These are phyloP conservation scores for Fulica atra DNA, from an alignment of 2,113 vertebrate species.

Conservation along the genomic window DNA sequence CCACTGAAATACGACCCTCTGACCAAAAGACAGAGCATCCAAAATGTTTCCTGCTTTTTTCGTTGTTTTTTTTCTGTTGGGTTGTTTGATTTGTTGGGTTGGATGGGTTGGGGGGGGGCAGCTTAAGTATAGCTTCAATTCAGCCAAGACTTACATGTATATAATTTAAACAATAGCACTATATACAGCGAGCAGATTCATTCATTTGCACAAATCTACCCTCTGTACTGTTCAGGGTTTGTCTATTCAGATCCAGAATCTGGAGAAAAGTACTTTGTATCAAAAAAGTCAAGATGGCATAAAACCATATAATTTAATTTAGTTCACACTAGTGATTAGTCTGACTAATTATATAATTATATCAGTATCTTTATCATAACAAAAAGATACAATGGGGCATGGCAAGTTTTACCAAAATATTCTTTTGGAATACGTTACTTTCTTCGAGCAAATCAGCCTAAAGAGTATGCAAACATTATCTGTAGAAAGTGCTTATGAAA, in stretches of 20 bases:
- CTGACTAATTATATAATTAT: not conserved
- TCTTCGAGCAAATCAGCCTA: not conserved
- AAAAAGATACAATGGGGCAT: not conserved
- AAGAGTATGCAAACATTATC: not conserved
- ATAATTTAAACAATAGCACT: not conserved
- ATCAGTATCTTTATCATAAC: not conserved
- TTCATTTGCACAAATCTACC: not conserved
- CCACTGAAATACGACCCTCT: not conserved
- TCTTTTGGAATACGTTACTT: not conserved
- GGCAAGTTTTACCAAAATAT: not conserved
- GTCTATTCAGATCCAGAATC: not conserved
- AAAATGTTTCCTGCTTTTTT: not conserved
- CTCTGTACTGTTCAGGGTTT: not conserved
- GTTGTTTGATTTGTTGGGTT: too few species aligned
- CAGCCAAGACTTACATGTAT: not conserved
- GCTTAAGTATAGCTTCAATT: not conserved
- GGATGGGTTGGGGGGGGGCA: too few species aligned
- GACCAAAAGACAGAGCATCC: not conserved
- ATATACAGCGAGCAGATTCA: not conserved
- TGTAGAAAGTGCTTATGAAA: constrained; percentile 14
- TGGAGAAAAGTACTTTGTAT: not conserved
- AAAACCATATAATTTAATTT: not conserved
- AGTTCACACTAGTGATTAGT: not conserved
- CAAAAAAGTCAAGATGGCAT: not conserved
- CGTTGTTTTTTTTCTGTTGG: too few species aligned